Evolutionary conservation across 2,797 vertebrate genomes (phyloP).

Genomic region (Melanogrammus aeglefinus): DNA sequence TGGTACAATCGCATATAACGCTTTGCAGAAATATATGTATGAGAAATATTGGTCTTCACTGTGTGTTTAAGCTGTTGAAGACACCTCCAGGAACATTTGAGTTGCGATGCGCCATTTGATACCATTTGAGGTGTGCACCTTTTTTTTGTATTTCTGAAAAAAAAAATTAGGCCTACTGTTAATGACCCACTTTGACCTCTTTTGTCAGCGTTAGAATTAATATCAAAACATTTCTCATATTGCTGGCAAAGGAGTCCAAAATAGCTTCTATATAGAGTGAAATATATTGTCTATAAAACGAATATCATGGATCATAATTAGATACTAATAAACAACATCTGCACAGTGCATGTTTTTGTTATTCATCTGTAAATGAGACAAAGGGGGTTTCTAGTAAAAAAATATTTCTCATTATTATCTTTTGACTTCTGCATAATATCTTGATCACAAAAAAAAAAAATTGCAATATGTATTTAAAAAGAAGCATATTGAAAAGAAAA

Average conservation of each 20-base stretch:
- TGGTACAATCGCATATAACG: neutral
- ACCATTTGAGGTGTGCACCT: constrained; percentile 4
- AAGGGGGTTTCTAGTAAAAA: constrained; percentile 4
- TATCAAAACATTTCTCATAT: neutral
- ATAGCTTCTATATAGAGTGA: neutral
- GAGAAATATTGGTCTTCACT: neutral
- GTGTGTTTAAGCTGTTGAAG: neutral
- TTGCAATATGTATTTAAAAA: neutral
- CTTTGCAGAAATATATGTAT: neutral
- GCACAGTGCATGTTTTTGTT: constrained; percentile 6
- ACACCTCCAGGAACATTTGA: neutral
- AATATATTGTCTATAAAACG: neutral
- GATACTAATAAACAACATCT: constrained; percentile 5
- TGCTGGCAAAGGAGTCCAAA: neutral
- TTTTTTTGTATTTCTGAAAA: constrained; percentile 7
- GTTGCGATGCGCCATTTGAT: neutral
- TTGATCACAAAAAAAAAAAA: neutral
- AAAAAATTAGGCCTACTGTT: neutral
- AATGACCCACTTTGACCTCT: constrained; percentile 38
- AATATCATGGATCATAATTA: neutral
- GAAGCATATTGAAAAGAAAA: neutral
- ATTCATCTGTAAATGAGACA: constrained; percentile 22
- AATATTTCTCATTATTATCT: neutral
- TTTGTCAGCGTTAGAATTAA: neutral
- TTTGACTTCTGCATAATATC: neutral